Evolutionary conservation across 2,888 invertebrate genomes (phyloP), one percentile per base, ranked within the genome.

Genomic region (Keiferia lycopersicella): DNA sequence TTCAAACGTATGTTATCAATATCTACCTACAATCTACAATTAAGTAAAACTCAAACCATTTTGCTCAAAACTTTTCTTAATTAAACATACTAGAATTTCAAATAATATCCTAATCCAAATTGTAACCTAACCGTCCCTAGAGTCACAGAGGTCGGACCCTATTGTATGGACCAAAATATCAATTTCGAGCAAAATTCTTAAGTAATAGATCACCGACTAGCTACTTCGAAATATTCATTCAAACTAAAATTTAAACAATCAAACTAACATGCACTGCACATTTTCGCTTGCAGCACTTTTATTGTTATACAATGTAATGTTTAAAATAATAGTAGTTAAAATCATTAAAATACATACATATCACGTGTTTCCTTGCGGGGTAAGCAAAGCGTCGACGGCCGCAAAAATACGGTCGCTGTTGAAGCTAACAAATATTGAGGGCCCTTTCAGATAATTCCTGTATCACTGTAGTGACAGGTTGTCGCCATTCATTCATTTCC

Each of bases 141-240:
- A 39, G 58, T 18, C 20, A 18, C 8, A 16, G 34, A 16, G 57
- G 58, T 59, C 39, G 20, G 10, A 18, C 41, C 34, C 16, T 34
- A 30, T 57, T 59, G 58, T 38, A 34, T 41, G 26, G 22, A 20
- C 22, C 26, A 48, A 22, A 59, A 59, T 59, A 59, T 59, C 6
- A 59, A 41, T 18, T 59, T 59, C 41, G 38, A 14, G 1, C 39
- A 3, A 11, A 39, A 38, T 38, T 18, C 11, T 2, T 7, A 18
- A 30, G 58, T 39, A 58, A 58, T 51, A 34, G 26, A 26, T 4
- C 6, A 2, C 26, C 26, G 26, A 4, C 26, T 26, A n/a, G n/a
- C n/a, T n/a, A n/a, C n/a, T n/a, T n/a, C n/a, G n/a, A n/a, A n/a
- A n/a, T n/a, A n/a, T n/a, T n/a, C n/a, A n/a, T n/a, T n/a, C n/a